Base-by-base conservation (phyloP, 1,140 invertebrate genomes). In the Onthophagus taurus region DNA sequence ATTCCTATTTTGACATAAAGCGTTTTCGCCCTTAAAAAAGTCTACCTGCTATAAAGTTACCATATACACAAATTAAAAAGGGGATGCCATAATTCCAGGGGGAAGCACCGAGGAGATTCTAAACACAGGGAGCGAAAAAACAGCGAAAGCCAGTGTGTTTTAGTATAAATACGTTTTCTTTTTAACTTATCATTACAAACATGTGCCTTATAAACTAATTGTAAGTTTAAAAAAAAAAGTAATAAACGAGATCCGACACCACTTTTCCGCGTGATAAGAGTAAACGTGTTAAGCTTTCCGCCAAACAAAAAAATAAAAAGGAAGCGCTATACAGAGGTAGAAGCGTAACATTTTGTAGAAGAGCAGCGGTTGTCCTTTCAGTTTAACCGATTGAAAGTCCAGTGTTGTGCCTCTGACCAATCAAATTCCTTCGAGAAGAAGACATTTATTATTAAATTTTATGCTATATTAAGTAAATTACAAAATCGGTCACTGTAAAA, bases 361-460 rank as follows among this genome's bases (percentile, higher is more conserved):
- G 17, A 45, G 44, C 31, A 45, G 44, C 37, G 17, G 23, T 41
- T 41, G 38, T 16, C 37, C 45, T 49, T 50, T 52, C 53, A 50
- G 44, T 53, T 42, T 41, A 53, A 45, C 39, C 49, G 46, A 47
- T 45, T 45, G 43, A 44, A 48, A 46, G 45, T 49, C 49, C 52
- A 49, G 30, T 46, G 48, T 46, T 51, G 47, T 44, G 44, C 48
- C 35, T 54, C 48, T 47, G 52, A 45, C 50, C 49, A 50, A 46
- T 44, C 47, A 49, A 45, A 38, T 44, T 51, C 54, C 54, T 57
- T 57, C 41, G 48, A 43, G 52, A 48, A 54, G 44, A 31, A 57
- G 43, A 56, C 38, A 54, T 52, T 14, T n/a, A n/a, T n/a, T n/a
- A n/a, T n/a, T n/a, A n/a, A n/a, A n/a, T n/a, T n/a, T n/a, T n/a